These are phyloP conservation scores for Mus spretus DNA, from an alignment of 2,797 vertebrate species.

Conservation along the genomic window DNA sequence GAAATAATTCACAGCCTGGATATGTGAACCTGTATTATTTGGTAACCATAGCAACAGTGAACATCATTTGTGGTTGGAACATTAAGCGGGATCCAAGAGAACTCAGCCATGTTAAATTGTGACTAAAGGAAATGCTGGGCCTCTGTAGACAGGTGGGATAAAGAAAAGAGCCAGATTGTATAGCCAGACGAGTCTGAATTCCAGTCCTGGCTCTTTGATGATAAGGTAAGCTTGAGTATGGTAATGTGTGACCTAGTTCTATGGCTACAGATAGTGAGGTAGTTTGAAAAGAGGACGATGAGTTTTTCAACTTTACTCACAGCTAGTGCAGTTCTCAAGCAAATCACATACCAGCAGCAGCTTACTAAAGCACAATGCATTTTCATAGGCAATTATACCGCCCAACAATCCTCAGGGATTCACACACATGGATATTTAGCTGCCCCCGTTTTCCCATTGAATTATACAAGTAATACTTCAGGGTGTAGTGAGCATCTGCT, in stretches of 20 bases:
- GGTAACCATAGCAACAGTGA: no score
- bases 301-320: not conserved
- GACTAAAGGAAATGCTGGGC: not conserved
- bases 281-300: not conserved
- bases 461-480: not conserved
- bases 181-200: not conserved
- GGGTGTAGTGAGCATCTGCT: not conserved
- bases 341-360: not conserved
- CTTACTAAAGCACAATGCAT: not conserved
- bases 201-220: not conserved
- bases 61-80: not conserved
- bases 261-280: not conserved
- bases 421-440: fast-evolving
- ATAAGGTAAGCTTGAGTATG: fast-evolving
- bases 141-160: no score
- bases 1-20: fast-evolving
- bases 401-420: not conserved
- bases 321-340: not conserved
- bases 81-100: not conserved
- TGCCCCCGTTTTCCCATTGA: fast-evolving
- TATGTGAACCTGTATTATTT: not conserved
- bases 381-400: not conserved
- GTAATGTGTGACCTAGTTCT: not conserved
- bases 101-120: not conserved
- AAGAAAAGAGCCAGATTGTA: not conserved